Percentiles rank a stretch among this genome's conserved stretches.
Evolutionary conservation across 2,113 vertebrate genomes (phyloP).

Genomic region (Eretmochelys imbricata): DNA sequence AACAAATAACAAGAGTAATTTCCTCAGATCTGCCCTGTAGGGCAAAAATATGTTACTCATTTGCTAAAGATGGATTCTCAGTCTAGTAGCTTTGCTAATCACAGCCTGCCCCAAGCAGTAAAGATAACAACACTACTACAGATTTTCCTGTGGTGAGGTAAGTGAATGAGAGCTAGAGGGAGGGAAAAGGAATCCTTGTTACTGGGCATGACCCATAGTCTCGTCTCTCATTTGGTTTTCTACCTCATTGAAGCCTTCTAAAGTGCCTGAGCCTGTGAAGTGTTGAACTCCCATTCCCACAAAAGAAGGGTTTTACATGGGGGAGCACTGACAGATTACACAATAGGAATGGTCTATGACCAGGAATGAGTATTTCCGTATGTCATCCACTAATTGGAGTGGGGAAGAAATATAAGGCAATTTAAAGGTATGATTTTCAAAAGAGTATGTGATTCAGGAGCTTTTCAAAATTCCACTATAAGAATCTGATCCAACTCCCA

Average conservation of each 20-base stretch:
- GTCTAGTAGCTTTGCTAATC: not conserved
- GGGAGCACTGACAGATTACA: not conserved
- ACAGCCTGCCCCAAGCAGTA: not conserved
- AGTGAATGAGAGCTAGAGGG: not conserved
- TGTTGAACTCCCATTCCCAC: not conserved
- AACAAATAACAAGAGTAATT: not conserved
- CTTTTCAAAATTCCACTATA: not conserved
- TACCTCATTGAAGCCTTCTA: not conserved
- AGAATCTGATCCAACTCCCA: not conserved
- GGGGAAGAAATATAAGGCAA: not conserved
- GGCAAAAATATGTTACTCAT: conserved; percentile 5
- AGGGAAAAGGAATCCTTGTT: not conserved
- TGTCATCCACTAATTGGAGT: not conserved
- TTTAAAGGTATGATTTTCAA: not conserved
- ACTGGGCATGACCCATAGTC: not conserved
- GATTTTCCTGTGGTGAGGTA: not conserved
- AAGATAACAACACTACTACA: not conserved
- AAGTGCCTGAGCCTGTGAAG: not conserved
- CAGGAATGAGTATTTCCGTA: not conserved
- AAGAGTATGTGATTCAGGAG: not conserved
- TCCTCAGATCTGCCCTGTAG: not conserved
- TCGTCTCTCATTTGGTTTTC: not conserved
- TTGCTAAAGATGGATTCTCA: not conserved
- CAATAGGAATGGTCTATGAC: not conserved
- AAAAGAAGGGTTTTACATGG: not conserved